These are phyloP conservation scores for Meliscaeva auricollis DNA, from an alignment of 2,888 invertebrate genomes.

Conservation along the genomic window DNA sequence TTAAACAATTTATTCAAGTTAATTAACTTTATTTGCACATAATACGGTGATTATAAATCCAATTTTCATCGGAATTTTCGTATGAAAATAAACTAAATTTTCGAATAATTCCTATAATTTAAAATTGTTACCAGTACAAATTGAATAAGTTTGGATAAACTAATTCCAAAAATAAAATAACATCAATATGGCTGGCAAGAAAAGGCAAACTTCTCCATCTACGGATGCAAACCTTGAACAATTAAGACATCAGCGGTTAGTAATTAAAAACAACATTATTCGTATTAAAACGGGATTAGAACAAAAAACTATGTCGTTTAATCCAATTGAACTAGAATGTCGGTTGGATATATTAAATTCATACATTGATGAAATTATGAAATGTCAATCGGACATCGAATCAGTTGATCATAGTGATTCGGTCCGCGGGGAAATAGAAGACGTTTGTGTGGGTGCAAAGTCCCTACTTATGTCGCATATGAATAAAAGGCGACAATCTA, in stretches of 20 bases:
- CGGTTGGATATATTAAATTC: slow-evolving; percentile 43
- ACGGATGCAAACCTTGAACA: not conserved
- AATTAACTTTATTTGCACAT: no score
- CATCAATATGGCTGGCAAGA: not conserved
- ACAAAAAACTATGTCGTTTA: slow-evolving; percentile 11
- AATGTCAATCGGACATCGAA: slow-evolving; percentile 34
- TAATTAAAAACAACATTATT: not conserved
- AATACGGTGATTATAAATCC: no score
- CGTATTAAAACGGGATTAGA: not conserved
- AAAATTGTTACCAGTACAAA: no score
- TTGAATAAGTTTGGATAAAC: no score
- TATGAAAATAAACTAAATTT: no score
- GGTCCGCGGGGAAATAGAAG: no score
- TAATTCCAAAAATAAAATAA: not conserved
- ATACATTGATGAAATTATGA: slow-evolving; percentile 18
- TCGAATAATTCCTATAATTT: no score
- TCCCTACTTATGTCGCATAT: not conserved
- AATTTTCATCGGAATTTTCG: no score
- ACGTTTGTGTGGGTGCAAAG: no score
- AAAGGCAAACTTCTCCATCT: not conserved
- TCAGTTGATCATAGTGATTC: slow-evolving; percentile 1
- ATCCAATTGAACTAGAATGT: slow-evolving; percentile 16
- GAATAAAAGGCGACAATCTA: not conserved
- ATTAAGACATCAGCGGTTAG: not conserved
- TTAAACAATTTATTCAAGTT: no score